Conservation (phyloP, 2,113 vertebrate genomes). For the Vicugna pacos region DNA sequence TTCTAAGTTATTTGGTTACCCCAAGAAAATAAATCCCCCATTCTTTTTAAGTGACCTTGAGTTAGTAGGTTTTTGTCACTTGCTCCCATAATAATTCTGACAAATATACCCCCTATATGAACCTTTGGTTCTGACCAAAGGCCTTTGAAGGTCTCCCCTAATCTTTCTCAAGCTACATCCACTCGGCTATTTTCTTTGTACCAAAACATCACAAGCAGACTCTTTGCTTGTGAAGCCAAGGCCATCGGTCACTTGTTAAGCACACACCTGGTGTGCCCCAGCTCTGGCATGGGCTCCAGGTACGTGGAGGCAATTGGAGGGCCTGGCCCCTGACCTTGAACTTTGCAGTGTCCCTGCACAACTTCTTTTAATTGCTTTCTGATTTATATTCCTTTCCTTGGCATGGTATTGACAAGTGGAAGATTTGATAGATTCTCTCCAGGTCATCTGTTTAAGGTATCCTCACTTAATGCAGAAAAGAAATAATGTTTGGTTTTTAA, state of each 20-base stretch:
- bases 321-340: not conserved
- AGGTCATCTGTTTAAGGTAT: slow-evolving; percentile 46
- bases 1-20: not conserved
- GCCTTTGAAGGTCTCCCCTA: not conserved
- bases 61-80: not conserved
- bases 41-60: not conserved
- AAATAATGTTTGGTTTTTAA: not conserved
- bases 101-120: not conserved
- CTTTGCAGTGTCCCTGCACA: not conserved
- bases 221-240: not conserved
- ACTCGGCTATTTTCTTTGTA: not conserved
- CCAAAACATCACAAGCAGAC: not conserved
- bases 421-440: slow-evolving; percentile 28
- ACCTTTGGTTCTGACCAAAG: not conserved
- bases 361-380: not conserved
- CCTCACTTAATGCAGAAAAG: slow-evolving; percentile 34
- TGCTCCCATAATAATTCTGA: not conserved
- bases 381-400: slow-evolving; percentile 43
- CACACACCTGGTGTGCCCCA: not conserved
- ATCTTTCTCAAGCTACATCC: not conserved
- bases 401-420: slow-evolving; percentile 39
- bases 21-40: not conserved
- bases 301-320: not conserved
- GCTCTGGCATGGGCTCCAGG: not conserved
- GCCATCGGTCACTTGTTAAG: not conserved